Evolutionary conservation across 2,113 vertebrate species (phyloP), one percentile per base, ranked within the genome.

Genomic region (Sebastes fasciatus): DNA sequence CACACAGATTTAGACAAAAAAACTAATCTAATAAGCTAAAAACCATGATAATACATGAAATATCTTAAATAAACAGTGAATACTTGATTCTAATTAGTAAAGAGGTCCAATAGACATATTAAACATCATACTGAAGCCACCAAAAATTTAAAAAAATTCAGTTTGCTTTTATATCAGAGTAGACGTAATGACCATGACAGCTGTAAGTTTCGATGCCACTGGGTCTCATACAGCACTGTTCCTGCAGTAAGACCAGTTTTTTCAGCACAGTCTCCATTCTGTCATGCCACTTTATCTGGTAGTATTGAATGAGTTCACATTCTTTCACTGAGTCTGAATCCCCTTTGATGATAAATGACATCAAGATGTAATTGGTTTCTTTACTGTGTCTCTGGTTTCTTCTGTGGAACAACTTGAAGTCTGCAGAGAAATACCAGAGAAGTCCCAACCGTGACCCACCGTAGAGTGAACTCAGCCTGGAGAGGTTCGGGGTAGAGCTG

Each of bases 331-430:
- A 72, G 42, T 74, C 73, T 52, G 57, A 80, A 78, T 74, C 60
- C 23, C 26, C 46, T 70, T 62, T 77, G 66, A 80, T 54, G 19
- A 69, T 42, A 21, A 83, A 83, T 23, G 23, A 66, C 74, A 63
- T 54, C 51, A 26, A 51, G 49, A 80, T 70, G 46, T 77, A 77
- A 71, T 75, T 66, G 1, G 69, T 82, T 46, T 64, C 48, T 55
- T 45, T 42, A 60, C 64, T 34, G 34, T 34, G 34, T 11, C 45
- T 82, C 62, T 77, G 82, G 55, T 83, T 86, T 82, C 62, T 65
- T 68, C 63, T 58, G 23, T 26, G 60, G 61, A 80, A 67, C 26
- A n/a, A 52, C 26, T 62, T 68, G 4, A 34, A 26, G 45, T 70
- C 58, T 66, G 23, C 49, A n/a, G 61, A 17, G 19, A 80, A 77